Percentiles rank a stretch among this genome's conserved stretches.
Evolutionary conservation across 1,140 invertebrate species (phyloP).

Genomic region (Drosophila triauraria): DNA sequence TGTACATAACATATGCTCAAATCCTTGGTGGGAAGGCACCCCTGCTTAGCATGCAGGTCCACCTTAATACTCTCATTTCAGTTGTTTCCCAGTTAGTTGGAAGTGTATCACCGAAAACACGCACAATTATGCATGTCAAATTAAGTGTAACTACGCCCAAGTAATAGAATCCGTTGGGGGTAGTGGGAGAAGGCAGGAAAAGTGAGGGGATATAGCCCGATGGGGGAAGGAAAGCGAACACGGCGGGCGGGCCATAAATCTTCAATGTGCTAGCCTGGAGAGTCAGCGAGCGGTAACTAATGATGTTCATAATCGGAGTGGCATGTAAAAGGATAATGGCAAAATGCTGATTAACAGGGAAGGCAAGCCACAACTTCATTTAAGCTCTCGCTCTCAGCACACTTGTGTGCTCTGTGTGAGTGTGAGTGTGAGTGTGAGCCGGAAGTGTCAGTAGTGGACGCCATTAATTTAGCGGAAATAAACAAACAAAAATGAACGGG

Average conservation of each 20-base stretch:
- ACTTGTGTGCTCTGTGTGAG: slow-evolving; percentile 15
- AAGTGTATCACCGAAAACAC: slow-evolving; percentile 52
- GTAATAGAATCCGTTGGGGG: slow-evolving; percentile 44
- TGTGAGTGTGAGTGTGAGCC: slow-evolving; percentile 49
- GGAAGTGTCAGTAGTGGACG: slow-evolving; percentile 79
- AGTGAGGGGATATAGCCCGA: neutral
- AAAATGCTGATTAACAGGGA: slow-evolving; percentile 68
- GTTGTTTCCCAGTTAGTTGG: slow-evolving; percentile 21
- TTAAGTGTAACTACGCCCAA: slow-evolving; percentile 70
- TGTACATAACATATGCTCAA: too few species aligned
- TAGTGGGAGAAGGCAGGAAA: neutral
- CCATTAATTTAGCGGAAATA: slow-evolving; percentile 83
- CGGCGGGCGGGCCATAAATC: slow-evolving; percentile 70
- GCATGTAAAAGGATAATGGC: slow-evolving; percentile 79
- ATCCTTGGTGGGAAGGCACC: too few species aligned
- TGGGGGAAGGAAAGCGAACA: neutral
- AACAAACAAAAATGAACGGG: slow-evolving; percentile 77
- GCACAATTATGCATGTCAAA: slow-evolving; percentile 79
- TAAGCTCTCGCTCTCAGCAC: slow-evolving; percentile 46
- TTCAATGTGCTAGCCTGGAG: slow-evolving; percentile 47
- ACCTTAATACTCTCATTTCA: neutral
- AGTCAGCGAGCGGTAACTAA: slow-evolving; percentile 77
- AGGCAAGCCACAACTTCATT: slow-evolving; percentile 69
- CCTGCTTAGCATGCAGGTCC: neutral
- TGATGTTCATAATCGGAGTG: slow-evolving; percentile 81